Conservation (phyloP, 2,113 vertebrate species). For the Emberiza fucata region DNA sequence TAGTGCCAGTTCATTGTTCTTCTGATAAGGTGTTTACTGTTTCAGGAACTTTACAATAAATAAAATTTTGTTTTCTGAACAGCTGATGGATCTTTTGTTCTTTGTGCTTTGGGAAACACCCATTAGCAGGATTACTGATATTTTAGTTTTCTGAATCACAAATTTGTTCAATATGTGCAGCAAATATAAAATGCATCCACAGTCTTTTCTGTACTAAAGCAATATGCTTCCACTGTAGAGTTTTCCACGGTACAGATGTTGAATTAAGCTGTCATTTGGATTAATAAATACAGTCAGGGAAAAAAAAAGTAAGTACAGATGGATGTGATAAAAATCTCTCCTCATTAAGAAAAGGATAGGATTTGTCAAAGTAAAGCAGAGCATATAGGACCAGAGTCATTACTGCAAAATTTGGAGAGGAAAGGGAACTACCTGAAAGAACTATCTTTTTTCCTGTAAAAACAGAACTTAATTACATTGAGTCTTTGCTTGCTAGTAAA, state of each 20-base stretch:
- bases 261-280: background rate
- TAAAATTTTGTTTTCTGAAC: background rate
- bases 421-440: background rate
- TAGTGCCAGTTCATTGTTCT: background rate
- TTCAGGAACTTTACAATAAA: constrained; percentile 21
- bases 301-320: background rate
- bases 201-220: background rate
- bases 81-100: background rate
- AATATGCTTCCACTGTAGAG: background rate
- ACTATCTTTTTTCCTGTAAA: background rate
- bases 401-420: background rate
- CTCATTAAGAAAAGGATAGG: background rate
- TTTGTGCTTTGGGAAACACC: background rate
- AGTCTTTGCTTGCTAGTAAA: background rate
- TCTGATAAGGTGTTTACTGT: background rate
- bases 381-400: background rate
- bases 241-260: background rate
- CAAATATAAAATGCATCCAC: background rate
- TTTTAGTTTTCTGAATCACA: background rate
- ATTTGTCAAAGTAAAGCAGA: background rate
- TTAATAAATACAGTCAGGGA: background rate
- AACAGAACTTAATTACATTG: background rate
- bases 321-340: background rate
- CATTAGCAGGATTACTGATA: background rate
- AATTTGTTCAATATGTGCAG: background rate